Evolutionary conservation across 2,113 vertebrate genomes (phyloP), one percentile per base, ranked within the genome.

Genomic region (Eudyptes chrysolophus): DNA sequence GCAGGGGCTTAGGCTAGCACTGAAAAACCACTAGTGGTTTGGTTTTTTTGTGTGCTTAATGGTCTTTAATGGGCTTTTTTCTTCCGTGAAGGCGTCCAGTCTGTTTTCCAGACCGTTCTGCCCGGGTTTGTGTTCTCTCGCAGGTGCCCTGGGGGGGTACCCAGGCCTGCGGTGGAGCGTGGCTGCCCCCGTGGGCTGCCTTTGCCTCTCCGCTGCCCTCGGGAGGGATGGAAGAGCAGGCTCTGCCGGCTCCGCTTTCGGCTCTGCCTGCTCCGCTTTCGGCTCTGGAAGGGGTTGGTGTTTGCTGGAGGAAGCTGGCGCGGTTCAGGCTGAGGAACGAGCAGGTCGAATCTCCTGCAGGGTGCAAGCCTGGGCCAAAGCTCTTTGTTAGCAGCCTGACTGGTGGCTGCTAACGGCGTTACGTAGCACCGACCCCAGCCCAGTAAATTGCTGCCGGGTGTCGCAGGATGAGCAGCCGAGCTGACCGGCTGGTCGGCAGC

Each of bases 351-450:
- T 36, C 25, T 92, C 38, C 42, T 61, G 51, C 81, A 84, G 82
- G 55, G 40, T 2, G 3, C 71, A 75, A 86, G 75, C 38, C 17
- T 17, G 16, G 55, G 27, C 65, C 65, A 79, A 36, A 92, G 46
- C 75, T 94, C 81, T 60, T 78, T 38, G 5, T 65, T n/a, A 79
- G 65, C 44, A 74, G 54, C 85, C 66, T 61, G 66, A 19, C 29
- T 65, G 61, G 51, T 44, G 60, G 29, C 82, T 75, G 66, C 38
- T 64, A 10, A 15, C 4, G 4, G 55, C 0, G 0, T 66, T 42
- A 8, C 0, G 0, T 29, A 65, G 71, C 55, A 21, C 24, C 6
- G 14, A 68, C 22, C 75, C 80, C 71, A 55, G 94, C 38, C 30
- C 1, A 2, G 75, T 52, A 9, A 48, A 46, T 52, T 2, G 10